phyloP scores from a whole-genome alignment of 1,140 invertebrate species.

The Lutraria rhynchaena region DNA sequence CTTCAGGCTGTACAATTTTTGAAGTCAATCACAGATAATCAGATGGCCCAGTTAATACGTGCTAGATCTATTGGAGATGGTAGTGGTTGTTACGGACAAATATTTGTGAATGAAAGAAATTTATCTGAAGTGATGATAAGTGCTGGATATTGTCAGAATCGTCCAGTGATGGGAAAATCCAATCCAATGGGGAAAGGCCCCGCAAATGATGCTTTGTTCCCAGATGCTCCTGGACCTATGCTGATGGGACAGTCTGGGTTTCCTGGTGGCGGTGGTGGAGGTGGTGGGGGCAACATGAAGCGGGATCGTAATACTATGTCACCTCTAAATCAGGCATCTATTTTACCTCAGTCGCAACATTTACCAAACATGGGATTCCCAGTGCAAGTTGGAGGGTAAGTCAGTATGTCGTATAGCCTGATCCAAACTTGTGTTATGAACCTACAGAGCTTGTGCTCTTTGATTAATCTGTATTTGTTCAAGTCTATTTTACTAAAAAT shows the following conservation, averaged over 20 bases:
- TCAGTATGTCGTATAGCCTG: background rate
- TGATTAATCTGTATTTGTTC: too few species aligned
- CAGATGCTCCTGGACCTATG: background rate
- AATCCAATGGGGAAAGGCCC: background rate
- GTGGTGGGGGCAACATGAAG: background rate
- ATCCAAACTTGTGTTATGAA: too few species aligned
- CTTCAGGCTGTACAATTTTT: constrained; percentile 63
- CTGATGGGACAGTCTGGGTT: background rate
- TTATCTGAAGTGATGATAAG: constrained; percentile 60
- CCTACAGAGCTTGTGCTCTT: too few species aligned
- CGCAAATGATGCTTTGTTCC: background rate
- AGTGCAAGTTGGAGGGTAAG: constrained; percentile 12
- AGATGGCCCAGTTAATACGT: constrained; percentile 50
- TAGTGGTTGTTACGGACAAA: constrained; percentile 62
- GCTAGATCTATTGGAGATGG: constrained; percentile 56
- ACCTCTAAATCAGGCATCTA: background rate
- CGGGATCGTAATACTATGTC: constrained; percentile 13
- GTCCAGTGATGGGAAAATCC: constrained; percentile 50
- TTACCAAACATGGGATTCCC: constrained; percentile 5
- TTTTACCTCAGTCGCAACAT: background rate
- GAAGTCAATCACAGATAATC: constrained; percentile 60
- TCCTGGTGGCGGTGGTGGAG: background rate
- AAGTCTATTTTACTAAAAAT: too few species aligned
- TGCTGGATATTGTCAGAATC: constrained; percentile 61
- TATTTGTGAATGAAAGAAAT: constrained; percentile 53